Evolutionary conservation across 2,113 vertebrate genomes (phyloP).

Genomic region (Hemibagrus wyckioides): DNA sequence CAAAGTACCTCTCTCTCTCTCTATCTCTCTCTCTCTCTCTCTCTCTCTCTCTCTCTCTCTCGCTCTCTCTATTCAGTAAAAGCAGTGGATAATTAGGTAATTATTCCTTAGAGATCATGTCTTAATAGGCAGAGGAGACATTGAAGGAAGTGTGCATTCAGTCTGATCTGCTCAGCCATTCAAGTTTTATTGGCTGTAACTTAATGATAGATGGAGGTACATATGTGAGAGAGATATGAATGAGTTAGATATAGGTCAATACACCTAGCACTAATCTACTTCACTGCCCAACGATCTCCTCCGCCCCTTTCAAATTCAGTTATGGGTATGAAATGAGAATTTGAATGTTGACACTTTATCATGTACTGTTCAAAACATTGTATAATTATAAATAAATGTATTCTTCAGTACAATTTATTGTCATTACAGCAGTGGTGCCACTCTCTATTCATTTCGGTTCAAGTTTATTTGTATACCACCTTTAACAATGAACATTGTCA

Average conservation of each 20-base stretch:
- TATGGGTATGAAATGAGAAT: neutral
- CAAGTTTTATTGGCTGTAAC: neutral
- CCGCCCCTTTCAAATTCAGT: neutral
- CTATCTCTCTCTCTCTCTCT: neutral
- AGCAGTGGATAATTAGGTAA: slow-evolving; percentile 8
- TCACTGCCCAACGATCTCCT: neutral
- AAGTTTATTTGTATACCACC: too few species aligned
- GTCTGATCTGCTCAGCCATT: neutral
- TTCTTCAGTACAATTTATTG: neutral
- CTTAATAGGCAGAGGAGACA: neutral
- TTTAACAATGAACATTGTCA: too few species aligned
- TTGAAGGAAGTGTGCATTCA: neutral
- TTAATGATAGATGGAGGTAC: neutral
- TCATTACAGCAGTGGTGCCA: neutral
- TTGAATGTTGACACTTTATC: neutral
- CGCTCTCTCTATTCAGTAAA: neutral
- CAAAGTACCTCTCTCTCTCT: slow-evolving; percentile 39
- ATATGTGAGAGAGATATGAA: neutral
- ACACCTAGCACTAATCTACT: neutral
- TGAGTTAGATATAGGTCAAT: neutral
- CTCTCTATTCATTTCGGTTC: too few species aligned
- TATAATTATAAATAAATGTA: neutral
- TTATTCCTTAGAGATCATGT: neutral
- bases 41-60: neutral
- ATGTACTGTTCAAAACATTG: neutral